Conservation (phyloP, 53 echinoderm and acorn worm genomes). For the Hippasteria phrygiana region DNA sequence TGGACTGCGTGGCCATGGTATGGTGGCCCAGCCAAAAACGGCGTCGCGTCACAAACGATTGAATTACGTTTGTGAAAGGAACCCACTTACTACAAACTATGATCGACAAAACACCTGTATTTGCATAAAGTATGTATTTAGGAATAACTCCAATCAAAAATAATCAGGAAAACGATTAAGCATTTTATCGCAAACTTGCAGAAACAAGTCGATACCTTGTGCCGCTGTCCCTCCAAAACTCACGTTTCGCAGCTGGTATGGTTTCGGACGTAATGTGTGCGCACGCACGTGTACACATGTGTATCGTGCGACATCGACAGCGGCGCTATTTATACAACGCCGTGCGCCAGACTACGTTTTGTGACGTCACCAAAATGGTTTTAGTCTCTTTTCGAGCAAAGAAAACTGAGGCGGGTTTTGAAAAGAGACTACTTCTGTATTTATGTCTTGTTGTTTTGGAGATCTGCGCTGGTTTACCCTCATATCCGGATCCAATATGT, state of each 20-base stretch:
- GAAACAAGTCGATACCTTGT: not conserved
- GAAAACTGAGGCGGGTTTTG: not conserved
- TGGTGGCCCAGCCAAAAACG: too few relatives aligned
- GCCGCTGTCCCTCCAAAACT: not conserved
- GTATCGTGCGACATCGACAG: too few relatives aligned
- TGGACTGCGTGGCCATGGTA: too few relatives aligned
- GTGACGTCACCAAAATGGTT: not conserved
- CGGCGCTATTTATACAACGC: not conserved
- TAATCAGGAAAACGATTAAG: not conserved
- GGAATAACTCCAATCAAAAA: not conserved
- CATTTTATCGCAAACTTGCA: not conserved
- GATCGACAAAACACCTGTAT: not conserved
- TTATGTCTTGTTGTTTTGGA: conserved; percentile 56
- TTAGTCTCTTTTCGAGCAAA: not conserved
- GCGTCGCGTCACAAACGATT: not conserved
- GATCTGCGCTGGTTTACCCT: conserved; percentile 44
- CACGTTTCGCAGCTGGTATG: conserved; percentile 24
- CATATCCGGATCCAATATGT: not conserved
- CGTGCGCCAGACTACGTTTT: not conserved
- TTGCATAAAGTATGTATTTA: not conserved
- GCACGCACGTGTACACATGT: not conserved
- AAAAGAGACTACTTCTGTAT: conserved; percentile 20
- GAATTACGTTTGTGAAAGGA: not conserved
- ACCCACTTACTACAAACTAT: not conserved
- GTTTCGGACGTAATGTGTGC: not conserved